Percentiles rank a stretch among this genome's conserved stretches.
phyloP scores from a whole-genome alignment of 2,797 vertebrate species.

The Lithobates sylvaticus region DNA sequence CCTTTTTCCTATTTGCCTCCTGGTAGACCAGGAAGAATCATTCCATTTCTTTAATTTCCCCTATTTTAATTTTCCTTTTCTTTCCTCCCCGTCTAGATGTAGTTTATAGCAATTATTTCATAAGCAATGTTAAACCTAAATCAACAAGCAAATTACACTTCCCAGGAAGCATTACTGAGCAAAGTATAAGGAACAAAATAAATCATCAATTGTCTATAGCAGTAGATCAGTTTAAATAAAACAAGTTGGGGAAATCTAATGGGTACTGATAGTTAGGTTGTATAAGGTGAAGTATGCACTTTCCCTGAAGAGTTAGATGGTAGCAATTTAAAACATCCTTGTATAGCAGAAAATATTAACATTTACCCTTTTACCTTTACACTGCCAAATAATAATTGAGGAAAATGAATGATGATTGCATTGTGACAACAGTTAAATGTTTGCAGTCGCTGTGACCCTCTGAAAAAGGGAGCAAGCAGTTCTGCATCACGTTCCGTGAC shows the following conservation, averaged over 20 bases:
- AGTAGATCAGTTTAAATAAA: not conserved
- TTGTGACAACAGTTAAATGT: not conserved
- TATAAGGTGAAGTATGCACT: not conserved
- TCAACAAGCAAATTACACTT: not conserved
- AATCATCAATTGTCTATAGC: not conserved
- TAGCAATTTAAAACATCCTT: slow-evolving; percentile 1
- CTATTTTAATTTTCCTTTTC: not conserved
- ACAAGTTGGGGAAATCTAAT: not conserved
- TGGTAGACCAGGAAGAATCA: too few species aligned
- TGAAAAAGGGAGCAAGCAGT: not conserved
- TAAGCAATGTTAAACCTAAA: not conserved
- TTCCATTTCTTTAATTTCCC: too few species aligned
- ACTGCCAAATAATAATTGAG: slow-evolving; percentile 1
- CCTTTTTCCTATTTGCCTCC: too few species aligned
- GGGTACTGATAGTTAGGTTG: not conserved
- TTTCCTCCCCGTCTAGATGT: not conserved
- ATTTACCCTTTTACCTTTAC: not conserved
- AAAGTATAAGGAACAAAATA: not conserved
- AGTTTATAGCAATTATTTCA: not conserved
- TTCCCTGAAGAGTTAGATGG: not conserved
- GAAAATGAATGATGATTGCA: not conserved
- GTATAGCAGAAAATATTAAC: not conserved
- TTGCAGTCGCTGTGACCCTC: not conserved
- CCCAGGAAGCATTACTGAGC: not conserved
- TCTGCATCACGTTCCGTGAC: not conserved